Percentiles rank a stretch among this genome's conserved stretches.
Evolutionary conservation across 2,113 vertebrate species (phyloP).

Genomic region (Crotalus tigris): DNA sequence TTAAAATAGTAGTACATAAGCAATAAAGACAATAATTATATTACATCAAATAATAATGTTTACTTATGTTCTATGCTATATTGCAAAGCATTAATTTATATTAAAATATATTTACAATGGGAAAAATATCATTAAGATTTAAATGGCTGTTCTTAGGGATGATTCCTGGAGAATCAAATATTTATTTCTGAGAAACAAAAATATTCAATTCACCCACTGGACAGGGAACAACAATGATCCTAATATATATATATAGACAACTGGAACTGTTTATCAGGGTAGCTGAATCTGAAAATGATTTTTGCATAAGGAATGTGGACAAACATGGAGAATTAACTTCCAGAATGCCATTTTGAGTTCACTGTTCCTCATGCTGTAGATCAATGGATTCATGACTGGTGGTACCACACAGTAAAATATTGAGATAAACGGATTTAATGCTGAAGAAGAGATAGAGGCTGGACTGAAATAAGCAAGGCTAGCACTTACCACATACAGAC

Average conservation of each 20-base stretch:
- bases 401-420: not conserved
- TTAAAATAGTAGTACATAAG: too few relatives aligned
- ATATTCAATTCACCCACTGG: not conserved
- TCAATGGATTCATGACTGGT: not conserved
- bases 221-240: not conserved
- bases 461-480: not conserved
- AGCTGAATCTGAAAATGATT: not conserved
- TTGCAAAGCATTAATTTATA: not conserved
- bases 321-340: not conserved
- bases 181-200: not conserved
- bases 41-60: not conserved
- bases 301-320: not conserved
- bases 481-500: not conserved
- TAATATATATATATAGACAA: not conserved
- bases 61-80: not conserved
- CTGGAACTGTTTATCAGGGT: not conserved
- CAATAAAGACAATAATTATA: not conserved
- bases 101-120: too few relatives aligned
- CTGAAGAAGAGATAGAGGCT: not conserved
- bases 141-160: not conserved
- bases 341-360: not conserved
- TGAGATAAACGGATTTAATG: not conserved
- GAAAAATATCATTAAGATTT: not conserved
- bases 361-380: not conserved
- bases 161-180: not conserved